Evolutionary conservation across 2,113 vertebrate genomes (phyloP), one percentile per base, ranked within the genome.

Genomic region (Melospiza melodia): DNA sequence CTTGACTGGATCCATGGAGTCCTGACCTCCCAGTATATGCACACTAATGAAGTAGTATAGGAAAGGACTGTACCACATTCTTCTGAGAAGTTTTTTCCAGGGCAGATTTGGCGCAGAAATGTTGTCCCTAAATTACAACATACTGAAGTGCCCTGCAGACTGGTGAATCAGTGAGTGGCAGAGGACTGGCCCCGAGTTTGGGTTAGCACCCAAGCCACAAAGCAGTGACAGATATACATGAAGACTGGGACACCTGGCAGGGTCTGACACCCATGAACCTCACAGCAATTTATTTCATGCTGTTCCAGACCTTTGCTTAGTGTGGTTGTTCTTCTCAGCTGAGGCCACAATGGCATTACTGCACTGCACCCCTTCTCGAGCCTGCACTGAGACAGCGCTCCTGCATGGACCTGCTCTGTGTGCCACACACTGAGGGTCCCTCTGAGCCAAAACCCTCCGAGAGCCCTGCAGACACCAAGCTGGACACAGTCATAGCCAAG

Each of bases 251-350:
- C 71, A 90, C 77, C 80, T 73, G 62, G 35, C 77, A 82, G 54
- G 33, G 46, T 51, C 57, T 78, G 71, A 87, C 85, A 87, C 30
- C 67, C 35, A 35, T 46, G 85, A 93, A 61, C 57, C 58, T 57
- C 12, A 2, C n/a, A 54, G 83, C 74, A 75, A 55, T 95, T 96
- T 85, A 73, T 97, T 90, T 96, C 83, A 25, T 55, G 46, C 54
- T 65, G 52, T 72, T 80, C 84, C 85, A 90, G 93, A 90, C 89
- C 92, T 95, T 85, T 95, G 92, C 76, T 81, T 94, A 85, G 94
- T 48, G n/a, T 35, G 41, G 48, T 89, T 67, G 49, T 93, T 91
- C 75, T 91, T 96, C 93, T 96, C 82, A 89, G 39, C 87, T 41
- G 79, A 94, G 91, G 31, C 66, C 37, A 27, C 23, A 6, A 48